Percentiles rank a stretch among this genome's conserved stretches.
These are phyloP conservation scores for Clarias pachynema DNA, from an alignment of 2,797 vertebrate species.

Conservation along the genomic window DNA sequence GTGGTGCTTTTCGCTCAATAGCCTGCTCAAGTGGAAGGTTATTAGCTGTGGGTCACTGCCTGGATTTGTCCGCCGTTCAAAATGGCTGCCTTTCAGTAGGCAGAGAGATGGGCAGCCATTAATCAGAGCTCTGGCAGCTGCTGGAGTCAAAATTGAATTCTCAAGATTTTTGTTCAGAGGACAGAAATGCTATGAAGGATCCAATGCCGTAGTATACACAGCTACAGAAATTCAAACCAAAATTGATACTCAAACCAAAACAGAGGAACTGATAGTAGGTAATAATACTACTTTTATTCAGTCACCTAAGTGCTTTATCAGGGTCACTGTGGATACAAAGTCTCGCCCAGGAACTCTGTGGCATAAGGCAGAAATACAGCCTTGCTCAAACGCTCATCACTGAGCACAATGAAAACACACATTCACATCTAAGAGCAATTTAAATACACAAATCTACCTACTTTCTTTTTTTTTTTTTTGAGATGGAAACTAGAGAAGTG, in stretches of 20 bases:
- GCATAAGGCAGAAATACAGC: neutral
- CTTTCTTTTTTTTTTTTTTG: neutral
- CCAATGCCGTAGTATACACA: conserved; percentile 8
- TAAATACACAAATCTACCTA: neutral
- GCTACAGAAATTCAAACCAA: neutral
- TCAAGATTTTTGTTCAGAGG: conserved; percentile 42
- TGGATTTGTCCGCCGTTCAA: conserved; percentile 74
- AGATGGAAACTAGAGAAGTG: neutral
- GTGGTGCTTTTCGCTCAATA: conserved; percentile 69
- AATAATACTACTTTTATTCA: neutral
- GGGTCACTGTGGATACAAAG: neutral
- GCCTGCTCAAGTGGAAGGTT: conserved; percentile 80
- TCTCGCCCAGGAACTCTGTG: neutral
- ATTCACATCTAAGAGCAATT: neutral
- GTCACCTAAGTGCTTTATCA: neutral
- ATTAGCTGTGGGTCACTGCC: conserved; percentile 80
- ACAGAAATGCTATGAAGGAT: conserved; percentile 20
- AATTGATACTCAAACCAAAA: neutral
- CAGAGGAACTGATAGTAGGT: neutral
- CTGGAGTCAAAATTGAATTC: conserved; percentile 61
- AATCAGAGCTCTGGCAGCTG: conserved; percentile 81
- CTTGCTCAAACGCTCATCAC: too few species aligned
- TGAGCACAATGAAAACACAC: neutral
- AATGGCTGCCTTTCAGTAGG: conserved; percentile 75
- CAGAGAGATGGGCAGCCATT: conserved; percentile 75